These are phyloP conservation scores for Hephaestus fuliginosus DNA, from an alignment of 2,797 vertebrate genomes.

Conservation along the genomic window DNA sequence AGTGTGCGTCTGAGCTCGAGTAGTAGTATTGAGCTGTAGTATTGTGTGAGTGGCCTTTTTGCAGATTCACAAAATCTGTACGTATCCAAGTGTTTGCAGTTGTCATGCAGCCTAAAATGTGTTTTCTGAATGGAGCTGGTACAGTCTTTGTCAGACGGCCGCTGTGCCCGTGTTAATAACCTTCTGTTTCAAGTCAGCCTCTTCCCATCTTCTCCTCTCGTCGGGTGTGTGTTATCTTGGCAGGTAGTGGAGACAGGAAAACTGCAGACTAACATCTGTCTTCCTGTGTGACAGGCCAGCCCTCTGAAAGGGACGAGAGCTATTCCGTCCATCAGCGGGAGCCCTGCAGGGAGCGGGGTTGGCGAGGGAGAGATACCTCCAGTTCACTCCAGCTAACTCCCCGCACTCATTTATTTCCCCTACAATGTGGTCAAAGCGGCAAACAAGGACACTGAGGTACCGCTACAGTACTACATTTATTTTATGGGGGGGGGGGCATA, in stretches of 20 bases:
- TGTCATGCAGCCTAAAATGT: constrained; percentile 1
- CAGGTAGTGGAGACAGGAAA: constrained; percentile 60
- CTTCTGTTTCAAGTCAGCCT: constrained; percentile 51
- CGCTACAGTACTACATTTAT: constrained; percentile 11
- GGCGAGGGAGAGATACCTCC: constrained; percentile 35
- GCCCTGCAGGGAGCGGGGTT: constrained; percentile 47
- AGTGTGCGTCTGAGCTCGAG: constrained; percentile 13
- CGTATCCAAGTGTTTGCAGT: not conserved
- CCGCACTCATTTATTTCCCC: constrained; percentile 47
- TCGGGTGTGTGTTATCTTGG: constrained; percentile 50
- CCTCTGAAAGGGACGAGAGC: constrained; percentile 50
- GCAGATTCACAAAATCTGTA: constrained; percentile 5
- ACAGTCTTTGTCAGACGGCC: not conserved
- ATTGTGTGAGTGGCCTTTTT: not conserved
- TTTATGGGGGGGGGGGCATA: constrained; percentile 17
- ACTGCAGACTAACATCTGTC: constrained; percentile 70
- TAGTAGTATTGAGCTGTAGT: no score
- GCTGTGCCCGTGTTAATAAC: constrained; percentile 46
- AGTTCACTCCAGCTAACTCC: constrained; percentile 38
- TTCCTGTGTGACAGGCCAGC: constrained; percentile 65
- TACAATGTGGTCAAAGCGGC: constrained; percentile 45
- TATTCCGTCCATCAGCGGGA: constrained; percentile 68
- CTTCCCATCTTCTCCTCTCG: constrained; percentile 19
- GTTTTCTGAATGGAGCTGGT: constrained; percentile 26
- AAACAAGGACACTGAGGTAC: constrained; percentile 48